These are phyloP conservation scores for Zingel zingel DNA, from an alignment of 2,113 vertebrate species.

Conservation along the genomic window DNA sequence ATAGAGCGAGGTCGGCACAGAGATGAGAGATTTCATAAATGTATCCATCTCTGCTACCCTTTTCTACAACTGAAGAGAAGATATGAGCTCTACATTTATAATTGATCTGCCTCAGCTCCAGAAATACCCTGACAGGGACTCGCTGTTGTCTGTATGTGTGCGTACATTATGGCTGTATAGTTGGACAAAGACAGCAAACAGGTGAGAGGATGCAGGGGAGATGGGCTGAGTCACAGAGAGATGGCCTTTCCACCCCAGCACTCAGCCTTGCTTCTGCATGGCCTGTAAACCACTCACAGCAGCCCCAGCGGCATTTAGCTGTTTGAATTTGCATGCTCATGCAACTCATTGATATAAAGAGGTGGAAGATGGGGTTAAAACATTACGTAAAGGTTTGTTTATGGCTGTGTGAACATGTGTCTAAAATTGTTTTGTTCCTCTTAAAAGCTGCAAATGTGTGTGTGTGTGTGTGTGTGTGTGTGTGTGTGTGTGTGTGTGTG, in stretches of 20 bases:
- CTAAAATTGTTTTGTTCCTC: not conserved
- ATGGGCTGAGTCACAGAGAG: conserved; percentile 43
- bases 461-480: not conserved
- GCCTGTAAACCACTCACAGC: conserved; percentile 34
- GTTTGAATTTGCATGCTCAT: conserved; percentile 47
- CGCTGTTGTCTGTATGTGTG: conserved; percentile 23
- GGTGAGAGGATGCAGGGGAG: conserved; percentile 57
- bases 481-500: conserved; percentile 9
- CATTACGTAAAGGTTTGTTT: conserved; percentile 49
- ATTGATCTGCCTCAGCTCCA: conserved; percentile 73
- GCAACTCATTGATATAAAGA: conserved; percentile 47
- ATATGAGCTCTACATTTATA: conserved; percentile 71
- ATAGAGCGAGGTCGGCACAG: not conserved
- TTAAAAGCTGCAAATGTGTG: conserved; percentile 13
- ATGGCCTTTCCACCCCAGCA: conserved; percentile 22
- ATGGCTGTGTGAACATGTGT: conserved; percentile 25
- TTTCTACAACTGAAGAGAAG: conserved; percentile 49
- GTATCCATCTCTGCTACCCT: conserved; percentile 42
- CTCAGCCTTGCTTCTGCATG: conserved; percentile 22
- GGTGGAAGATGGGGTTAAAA: conserved; percentile 50
- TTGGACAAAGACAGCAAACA: conserved; percentile 61
- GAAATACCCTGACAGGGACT: conserved; percentile 64
- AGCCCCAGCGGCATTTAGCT: conserved; percentile 20
- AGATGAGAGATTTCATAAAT: conserved; percentile 42
- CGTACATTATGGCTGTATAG: not conserved